Evolutionary conservation across 1,140 invertebrate genomes (phyloP), one percentile per base, ranked within the genome.

Genomic region (Neodiprion pinetum): DNA sequence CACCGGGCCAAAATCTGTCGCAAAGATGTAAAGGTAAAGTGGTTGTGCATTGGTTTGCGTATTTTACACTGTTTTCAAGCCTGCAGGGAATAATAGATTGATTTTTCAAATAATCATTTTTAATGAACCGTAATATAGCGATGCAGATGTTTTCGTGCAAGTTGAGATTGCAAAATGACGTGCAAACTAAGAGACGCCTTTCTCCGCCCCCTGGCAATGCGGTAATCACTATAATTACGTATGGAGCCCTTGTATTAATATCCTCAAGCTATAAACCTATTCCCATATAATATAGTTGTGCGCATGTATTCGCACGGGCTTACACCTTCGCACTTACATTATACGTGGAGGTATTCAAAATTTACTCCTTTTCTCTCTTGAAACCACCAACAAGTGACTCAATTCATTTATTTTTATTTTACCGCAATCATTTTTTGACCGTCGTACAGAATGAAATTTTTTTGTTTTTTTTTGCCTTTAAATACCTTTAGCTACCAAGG

Each of bases 151-250:
- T 61, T 61, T 61, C 53, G 53, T 61, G 80, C 71, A 83, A 85
- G 84, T 83, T 82, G 83, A 86, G 83, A 87, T 88, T 87, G 81
- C 82, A 84, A 87, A 88, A 88, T 88, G 86, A 88, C 86, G 87
- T 88, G 87, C 86, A 88, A 88, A 88, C 85, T 87, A 84, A 84
- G 84, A 81, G 86, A 88, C 86, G 87, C 85, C 86, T 84, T 87
- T 85, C 83, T 87, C 85, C 86, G 85, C 85, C 86, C 86, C 82
- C 80, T 85, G 87, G 86, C 86, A 88, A 86, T 88, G 85, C 86
- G 83, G 83, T 88, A 88, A 88, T 88, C 84, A 88, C 87, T 88
- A 88, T 88, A 88, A 88, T 88, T 88, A 87, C 83, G 85, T 83
- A 87, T 88, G 85, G 84, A 85, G 87, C 85, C 87, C 86, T 88